Conservation (phyloP, 2,113 vertebrate species). For the Willisornis vidua region DNA sequence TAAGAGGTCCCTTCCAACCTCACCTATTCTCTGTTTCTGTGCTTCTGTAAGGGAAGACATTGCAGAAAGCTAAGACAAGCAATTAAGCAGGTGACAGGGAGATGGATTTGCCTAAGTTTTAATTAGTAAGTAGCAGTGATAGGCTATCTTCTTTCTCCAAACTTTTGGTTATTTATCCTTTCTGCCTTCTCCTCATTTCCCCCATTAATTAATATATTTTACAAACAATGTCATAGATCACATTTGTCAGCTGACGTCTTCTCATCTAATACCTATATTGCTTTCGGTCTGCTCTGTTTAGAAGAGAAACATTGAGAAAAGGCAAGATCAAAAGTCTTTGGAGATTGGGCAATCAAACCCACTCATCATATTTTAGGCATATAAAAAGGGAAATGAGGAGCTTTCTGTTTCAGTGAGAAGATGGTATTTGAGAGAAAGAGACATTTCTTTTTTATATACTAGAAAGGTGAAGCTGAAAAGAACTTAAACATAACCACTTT, state of each 20-base stretch:
- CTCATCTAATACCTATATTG: not conserved
- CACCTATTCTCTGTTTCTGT: not conserved
- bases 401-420: not conserved
- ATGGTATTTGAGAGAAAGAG: not conserved
- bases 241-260: not conserved
- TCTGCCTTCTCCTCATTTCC: not conserved
- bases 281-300: not conserved
- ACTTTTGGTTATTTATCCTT: not conserved
- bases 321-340: not conserved
- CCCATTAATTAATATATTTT: not conserved
- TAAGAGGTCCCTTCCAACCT: not conserved
- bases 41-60: not conserved
- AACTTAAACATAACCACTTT: not conserved
- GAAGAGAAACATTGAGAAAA: not conserved
- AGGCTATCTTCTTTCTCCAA: not conserved
- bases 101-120: not conserved
- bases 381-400: not conserved
- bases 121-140: not conserved
- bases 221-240: not conserved
- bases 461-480: not conserved
- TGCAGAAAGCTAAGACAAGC: not conserved
- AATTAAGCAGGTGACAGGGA: not conserved
- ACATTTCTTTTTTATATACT: not conserved
- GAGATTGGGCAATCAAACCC: not conserved
- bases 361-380: not conserved